phyloP scores from a whole-genome alignment of 1,140 invertebrate species.

The Octopus bimaculoides region DNA sequence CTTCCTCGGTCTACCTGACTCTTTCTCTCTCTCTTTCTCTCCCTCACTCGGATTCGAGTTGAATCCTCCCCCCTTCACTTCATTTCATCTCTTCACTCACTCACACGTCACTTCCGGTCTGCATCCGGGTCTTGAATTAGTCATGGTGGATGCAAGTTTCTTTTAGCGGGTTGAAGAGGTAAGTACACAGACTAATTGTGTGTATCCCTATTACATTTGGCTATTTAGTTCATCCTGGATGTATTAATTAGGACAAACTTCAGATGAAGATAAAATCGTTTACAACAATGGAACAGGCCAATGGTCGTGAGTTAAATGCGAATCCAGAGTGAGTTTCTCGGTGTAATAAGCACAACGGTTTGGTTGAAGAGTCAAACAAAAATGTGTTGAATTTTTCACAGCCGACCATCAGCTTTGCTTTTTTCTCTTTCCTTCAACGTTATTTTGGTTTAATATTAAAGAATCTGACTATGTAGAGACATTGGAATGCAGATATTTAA shows the following conservation, averaged over 20 bases:
- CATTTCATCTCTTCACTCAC: neutral
- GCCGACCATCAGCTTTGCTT: too few relatives aligned
- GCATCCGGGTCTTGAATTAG: slow-evolving; percentile 14
- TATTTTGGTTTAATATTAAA: too few relatives aligned
- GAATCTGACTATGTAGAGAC: too few relatives aligned
- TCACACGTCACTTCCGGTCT: slow-evolving; percentile 10
- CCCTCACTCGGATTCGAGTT: neutral
- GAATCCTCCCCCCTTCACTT: neutral
- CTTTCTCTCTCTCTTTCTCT: slow-evolving; percentile 16
- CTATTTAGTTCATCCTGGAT: neutral
- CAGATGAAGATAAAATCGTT: neutral
- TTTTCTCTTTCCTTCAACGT: too few relatives aligned
- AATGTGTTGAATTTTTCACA: too few relatives aligned
- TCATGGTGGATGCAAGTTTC: slow-evolving; percentile 14
- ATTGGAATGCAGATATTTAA: too few relatives aligned
- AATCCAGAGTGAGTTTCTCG: neutral
- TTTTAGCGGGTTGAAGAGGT: slow-evolving; percentile 10
- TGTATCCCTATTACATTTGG: neutral
- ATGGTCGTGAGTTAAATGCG: neutral
- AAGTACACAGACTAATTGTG: neutral
- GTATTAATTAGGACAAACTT: too few relatives aligned
- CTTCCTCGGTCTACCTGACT: slow-evolving; percentile 19
- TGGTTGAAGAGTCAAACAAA: neutral
- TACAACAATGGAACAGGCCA: neutral
- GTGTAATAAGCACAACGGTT: neutral